Percentiles rank a stretch among this genome's conserved stretches.
These are phyloP conservation scores for Pseudomyrmex pallidus DNA, from an alignment of 1,140 invertebrate species.

Conservation along the genomic window DNA sequence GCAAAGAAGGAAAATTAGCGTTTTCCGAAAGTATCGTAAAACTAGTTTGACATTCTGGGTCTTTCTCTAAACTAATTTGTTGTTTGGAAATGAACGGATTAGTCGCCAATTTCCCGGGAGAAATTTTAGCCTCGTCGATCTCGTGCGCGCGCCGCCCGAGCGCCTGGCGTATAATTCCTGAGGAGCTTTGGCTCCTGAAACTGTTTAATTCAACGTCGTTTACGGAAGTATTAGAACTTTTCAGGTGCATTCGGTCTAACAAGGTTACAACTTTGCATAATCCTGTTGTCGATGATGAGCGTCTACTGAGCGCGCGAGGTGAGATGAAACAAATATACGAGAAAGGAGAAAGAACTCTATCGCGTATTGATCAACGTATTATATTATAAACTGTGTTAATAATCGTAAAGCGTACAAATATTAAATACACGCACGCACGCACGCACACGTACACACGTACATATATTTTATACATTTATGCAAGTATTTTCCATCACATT, in stretches of 20 bases:
- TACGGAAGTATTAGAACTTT: slow-evolving; percentile 62
- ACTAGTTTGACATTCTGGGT: slow-evolving; percentile 31
- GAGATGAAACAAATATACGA: slow-evolving; percentile 23
- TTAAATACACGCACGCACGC: neutral
- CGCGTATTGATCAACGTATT: neutral
- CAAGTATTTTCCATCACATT: neutral
- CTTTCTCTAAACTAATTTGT: slow-evolving; percentile 57
- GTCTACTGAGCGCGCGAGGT: slow-evolving; percentile 24
- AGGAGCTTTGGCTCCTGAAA: slow-evolving; percentile 48
- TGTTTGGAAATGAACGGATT: slow-evolving; percentile 59
- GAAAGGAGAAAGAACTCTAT: neutral
- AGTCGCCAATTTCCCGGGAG: slow-evolving; percentile 57
- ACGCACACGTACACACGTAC: too few species aligned
- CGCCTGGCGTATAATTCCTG: slow-evolving; percentile 58
- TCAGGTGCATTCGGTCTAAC: slow-evolving; percentile 60
- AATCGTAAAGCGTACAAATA: slow-evolving; percentile 1
- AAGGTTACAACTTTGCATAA: slow-evolving; percentile 60
- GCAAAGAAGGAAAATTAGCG: neutral
- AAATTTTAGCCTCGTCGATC: slow-evolving; percentile 60
- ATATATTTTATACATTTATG: neutral
- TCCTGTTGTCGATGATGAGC: slow-evolving; percentile 56
- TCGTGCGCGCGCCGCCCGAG: slow-evolving; percentile 30
- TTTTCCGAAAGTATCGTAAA: slow-evolving; percentile 27
- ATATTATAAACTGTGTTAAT: neutral
- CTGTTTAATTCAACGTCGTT: slow-evolving; percentile 61